Percentiles rank a stretch among this genome's conserved stretches.
These are phyloP conservation scores for Dryobota labecula DNA, from an alignment of 2,888 invertebrate species.

Conservation along the genomic window DNA sequence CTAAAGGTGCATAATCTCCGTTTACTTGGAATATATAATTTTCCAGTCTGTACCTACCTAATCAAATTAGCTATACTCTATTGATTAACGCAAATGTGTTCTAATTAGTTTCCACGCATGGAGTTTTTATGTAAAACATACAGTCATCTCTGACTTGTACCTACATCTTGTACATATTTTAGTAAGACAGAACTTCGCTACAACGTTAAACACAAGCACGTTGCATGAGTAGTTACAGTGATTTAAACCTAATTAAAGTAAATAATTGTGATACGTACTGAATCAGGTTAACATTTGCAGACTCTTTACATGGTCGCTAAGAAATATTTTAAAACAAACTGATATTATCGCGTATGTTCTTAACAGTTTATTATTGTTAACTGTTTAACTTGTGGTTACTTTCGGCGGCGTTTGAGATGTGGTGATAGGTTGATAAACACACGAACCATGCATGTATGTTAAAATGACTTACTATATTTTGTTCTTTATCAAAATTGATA, in stretches of 20 bases:
- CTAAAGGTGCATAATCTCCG: neutral
- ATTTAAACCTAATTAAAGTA: constrained; percentile 72
- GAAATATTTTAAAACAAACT: constrained; percentile 79
- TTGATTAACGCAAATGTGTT: constrained; percentile 27
- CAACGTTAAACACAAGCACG: constrained; percentile 36
- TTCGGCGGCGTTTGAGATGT: constrained; percentile 49
- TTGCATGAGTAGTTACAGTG: constrained; percentile 45
- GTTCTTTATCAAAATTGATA: constrained; percentile 1
- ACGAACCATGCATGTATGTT: neutral
- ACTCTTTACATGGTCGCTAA: constrained; percentile 85
- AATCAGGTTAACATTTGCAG: constrained; percentile 82
- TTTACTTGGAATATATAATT: neutral
- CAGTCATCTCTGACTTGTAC: neutral
- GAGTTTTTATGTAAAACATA: neutral
- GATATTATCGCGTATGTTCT: constrained; percentile 69
- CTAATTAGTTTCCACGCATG: neutral
- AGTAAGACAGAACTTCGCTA: constrained; percentile 2
- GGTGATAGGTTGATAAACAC: constrained; percentile 19
- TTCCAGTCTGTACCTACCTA: neutral
- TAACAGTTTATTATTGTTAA: constrained; percentile 87
- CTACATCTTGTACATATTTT: neutral
- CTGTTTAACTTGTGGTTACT: constrained; percentile 72
- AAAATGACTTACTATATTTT: neutral
- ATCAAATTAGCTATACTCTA: constrained; percentile 15
- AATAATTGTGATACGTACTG: constrained; percentile 85